Evolutionary conservation across 1,140 invertebrate genomes (phyloP).

Genomic region (Drosophila erecta): DNA sequence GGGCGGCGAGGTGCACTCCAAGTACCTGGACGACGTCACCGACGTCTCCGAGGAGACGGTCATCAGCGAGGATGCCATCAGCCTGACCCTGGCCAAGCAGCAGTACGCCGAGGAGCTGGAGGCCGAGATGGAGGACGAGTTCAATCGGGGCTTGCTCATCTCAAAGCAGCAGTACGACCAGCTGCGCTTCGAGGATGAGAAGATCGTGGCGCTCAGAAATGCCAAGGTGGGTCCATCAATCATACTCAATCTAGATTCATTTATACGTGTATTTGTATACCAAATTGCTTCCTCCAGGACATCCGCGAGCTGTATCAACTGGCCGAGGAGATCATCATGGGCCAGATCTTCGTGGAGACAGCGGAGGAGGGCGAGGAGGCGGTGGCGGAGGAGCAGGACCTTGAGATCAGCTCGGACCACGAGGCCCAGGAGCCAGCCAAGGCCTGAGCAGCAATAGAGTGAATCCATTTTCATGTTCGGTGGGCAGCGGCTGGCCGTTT

Average conservation of each 20-base stretch:
- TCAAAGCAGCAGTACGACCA: conserved; percentile 78
- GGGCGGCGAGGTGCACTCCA: conserved; percentile 33
- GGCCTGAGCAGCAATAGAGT: not conserved
- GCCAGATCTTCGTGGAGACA: conserved; percentile 58
- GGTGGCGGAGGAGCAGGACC: conserved; percentile 26
- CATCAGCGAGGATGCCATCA: conserved; percentile 63
- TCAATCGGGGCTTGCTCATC: conserved; percentile 70
- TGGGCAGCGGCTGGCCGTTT: not conserved
- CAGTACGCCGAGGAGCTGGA: conserved; percentile 70
- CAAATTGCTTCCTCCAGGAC: conserved; percentile 30
- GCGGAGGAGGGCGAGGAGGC: conserved; percentile 42
- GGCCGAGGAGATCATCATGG: conserved; percentile 80
- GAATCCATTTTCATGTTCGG: not conserved
- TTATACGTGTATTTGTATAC: too few species aligned
- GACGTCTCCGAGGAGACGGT: conserved; percentile 64
- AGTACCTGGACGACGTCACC: conserved; percentile 69
- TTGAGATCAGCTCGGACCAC: conserved; percentile 13
- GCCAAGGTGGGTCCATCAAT: conserved; percentile 55
- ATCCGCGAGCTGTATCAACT: conserved; percentile 77
- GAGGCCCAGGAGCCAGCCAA: not conserved
- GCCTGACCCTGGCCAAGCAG: conserved; percentile 65
- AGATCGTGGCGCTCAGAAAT: conserved; percentile 70
- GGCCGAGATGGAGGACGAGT: conserved; percentile 77
- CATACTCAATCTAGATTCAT: too few species aligned
- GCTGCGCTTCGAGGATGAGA: conserved; percentile 76